Evolutionary conservation across 2,797 vertebrate genomes (phyloP).

Genomic region (Furcifer pardalis): DNA sequence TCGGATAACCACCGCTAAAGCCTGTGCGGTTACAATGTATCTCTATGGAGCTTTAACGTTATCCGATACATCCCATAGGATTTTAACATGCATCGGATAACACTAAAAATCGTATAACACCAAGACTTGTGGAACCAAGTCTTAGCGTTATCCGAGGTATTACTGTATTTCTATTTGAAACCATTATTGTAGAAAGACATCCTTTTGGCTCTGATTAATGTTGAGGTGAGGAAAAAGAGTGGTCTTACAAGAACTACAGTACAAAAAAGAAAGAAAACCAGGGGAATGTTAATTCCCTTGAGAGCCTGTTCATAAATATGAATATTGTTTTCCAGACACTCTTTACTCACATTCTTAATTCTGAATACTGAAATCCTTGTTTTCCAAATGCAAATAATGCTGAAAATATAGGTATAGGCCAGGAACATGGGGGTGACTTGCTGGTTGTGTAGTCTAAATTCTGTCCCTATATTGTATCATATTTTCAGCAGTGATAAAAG

Average conservation of each 20-base stretch:
- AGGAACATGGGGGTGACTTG: not conserved
- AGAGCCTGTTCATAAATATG: not conserved
- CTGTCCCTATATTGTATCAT: not conserved
- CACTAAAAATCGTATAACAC: no score
- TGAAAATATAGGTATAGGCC: not conserved
- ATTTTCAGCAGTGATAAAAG: not conserved
- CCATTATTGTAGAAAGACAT: not conserved
- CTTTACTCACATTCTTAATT: not conserved
- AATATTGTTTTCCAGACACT: not conserved
- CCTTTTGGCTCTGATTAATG: not conserved
- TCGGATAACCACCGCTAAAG: no score
- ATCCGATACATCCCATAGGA: no score
- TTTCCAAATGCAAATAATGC: not conserved
- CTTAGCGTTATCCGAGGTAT: no score
- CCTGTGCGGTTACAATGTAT: no score
- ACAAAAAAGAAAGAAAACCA: not conserved
- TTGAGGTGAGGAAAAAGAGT: not conserved
- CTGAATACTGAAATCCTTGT: not conserved
- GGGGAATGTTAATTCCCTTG: not conserved
- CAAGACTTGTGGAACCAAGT: no score
- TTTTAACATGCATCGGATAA: no score
- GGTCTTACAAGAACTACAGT: not conserved
- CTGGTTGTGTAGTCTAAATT: not conserved
- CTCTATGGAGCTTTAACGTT: no score
- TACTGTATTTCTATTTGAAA: not conserved